A percentile compares a stretch with the other conserved stretches of the same genome.
Evolutionary conservation across 2,888 invertebrate species (phyloP).

Genomic region (Portevinia maculata): DNA sequence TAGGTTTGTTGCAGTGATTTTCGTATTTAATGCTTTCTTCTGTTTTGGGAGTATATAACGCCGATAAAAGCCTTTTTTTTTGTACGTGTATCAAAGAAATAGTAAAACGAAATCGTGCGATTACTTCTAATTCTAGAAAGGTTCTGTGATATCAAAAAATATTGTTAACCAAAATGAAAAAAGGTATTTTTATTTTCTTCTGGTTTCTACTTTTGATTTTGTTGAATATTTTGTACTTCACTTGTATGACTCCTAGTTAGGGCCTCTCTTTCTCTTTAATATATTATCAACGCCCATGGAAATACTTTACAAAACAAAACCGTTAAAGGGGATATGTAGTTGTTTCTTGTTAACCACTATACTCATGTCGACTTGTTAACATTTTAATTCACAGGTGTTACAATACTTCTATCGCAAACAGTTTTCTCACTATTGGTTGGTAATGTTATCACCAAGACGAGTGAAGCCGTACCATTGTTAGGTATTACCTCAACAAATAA

Average conservation of each 20-base stretch:
- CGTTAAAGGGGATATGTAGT: conserved; percentile 22
- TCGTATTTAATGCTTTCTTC: conserved; percentile 76
- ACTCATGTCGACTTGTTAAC: conserved; percentile 67
- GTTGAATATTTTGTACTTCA: neutral
- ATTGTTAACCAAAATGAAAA: conserved; percentile 75
- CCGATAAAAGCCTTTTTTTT: conserved; percentile 25
- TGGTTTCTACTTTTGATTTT: conserved; percentile 5
- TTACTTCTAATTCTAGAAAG: conserved; percentile 75
- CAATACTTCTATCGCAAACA: conserved; percentile 99
- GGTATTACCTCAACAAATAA: conserved; percentile 85
- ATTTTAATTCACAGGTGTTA: conserved; percentile 94
- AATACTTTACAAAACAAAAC: neutral
- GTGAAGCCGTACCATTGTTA: conserved; percentile 99
- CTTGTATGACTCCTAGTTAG: neutral
- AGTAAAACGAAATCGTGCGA: conserved; percentile 76
- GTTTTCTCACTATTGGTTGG: conserved; percentile 99
- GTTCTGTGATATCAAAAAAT: conserved; percentile 78
- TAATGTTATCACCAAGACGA: conserved; percentile 99
- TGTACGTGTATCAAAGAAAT: conserved; percentile 49
- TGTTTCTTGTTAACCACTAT: conserved; percentile 17
- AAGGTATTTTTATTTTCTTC: conserved; percentile 10
- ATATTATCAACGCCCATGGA: neutral
- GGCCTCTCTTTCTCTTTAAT: conserved; percentile 29
- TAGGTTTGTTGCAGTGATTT: conserved; percentile 74
- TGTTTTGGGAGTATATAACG: conserved; percentile 40